Conservation (phyloP, 2,113 vertebrate genomes). For the Noctilio leporinus region DNA sequence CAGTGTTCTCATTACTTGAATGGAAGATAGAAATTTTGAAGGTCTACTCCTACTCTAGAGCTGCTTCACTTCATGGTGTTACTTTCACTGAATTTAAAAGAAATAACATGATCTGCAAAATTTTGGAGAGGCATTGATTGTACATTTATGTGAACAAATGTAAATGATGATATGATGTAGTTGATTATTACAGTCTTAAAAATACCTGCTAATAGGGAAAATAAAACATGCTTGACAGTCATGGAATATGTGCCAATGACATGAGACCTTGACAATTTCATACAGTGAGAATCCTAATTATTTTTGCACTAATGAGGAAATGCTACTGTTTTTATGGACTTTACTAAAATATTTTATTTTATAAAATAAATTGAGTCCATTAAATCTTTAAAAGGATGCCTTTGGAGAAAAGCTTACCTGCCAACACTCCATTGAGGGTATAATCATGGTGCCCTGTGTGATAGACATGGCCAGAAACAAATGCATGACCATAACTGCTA, state of each 20-base stretch:
- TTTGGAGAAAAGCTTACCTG: neutral
- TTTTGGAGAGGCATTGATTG: neutral
- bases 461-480: neutral
- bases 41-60: neutral
- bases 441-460: neutral
- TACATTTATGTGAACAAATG: neutral
- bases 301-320: neutral
- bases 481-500: neutral
- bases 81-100: neutral
- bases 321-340: neutral
- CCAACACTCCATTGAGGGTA: rapidly evolving
- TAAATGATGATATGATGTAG: neutral
- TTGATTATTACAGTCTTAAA: neutral
- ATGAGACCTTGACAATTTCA: neutral
- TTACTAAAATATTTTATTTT: neutral
- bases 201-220: neutral
- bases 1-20: neutral
- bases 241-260: neutral
- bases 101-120: neutral
- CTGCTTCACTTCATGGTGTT: neutral
- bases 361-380: neutral
- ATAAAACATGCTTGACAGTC: neutral
- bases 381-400: neutral
- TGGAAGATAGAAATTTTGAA: neutral
- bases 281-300: neutral